phyloP scores from a whole-genome alignment of 2,113 vertebrate species.

The Apodemus sylvaticus region DNA sequence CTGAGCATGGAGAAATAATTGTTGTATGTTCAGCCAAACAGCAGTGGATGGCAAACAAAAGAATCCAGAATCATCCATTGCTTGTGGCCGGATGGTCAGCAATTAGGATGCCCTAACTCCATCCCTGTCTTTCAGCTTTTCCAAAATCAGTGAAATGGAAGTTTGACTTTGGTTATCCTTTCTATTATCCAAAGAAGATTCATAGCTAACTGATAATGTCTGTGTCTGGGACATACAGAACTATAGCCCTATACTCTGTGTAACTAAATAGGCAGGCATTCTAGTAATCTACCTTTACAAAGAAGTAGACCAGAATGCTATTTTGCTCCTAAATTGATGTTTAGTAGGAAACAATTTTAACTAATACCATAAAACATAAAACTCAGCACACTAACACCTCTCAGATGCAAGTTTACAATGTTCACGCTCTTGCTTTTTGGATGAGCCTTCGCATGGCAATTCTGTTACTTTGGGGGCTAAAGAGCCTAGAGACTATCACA shows the following conservation, averaged over 20 bases:
- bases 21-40: conserved; percentile 30
- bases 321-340: conserved; percentile 9
- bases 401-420: background rate
- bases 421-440: background rate
- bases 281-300: background rate
- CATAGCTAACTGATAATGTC: conserved; percentile 21
- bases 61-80: conserved; percentile 35
- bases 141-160: conserved; percentile 39
- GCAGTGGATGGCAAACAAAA: background rate
- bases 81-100: background rate
- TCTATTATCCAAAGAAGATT: conserved; percentile 14
- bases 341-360: conserved; percentile 30
- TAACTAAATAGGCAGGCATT: conserved; percentile 7
- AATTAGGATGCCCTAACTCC: background rate
- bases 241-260: background rate
- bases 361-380: background rate
- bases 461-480: background rate
- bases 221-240: conserved; percentile 15
- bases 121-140: background rate
- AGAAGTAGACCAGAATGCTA: background rate
- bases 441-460: background rate
- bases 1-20: conserved; percentile 41
- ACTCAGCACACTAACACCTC: background rate
- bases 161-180: conserved; percentile 52
- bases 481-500: background rate